Percentiles rank a stretch among this genome's conserved stretches.
phyloP scores from a whole-genome alignment of 2,113 vertebrate species.

The Xerus inauris region DNA sequence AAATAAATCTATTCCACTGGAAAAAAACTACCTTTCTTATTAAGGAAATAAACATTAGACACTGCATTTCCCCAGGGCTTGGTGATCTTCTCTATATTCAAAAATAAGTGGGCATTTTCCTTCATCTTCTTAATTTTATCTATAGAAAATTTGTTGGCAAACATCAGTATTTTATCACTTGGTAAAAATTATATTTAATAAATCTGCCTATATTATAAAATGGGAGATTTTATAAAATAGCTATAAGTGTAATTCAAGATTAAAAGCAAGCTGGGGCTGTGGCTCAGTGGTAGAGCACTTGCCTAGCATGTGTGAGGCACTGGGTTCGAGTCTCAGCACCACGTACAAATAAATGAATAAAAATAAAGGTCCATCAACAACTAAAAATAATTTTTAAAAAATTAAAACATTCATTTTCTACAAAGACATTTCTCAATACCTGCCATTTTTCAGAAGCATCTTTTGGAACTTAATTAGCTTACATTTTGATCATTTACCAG shows the following conservation, averaged over 20 bases:
- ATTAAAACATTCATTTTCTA: conserved; percentile 79
- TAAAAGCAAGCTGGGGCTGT: no score
- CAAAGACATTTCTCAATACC: conserved; percentile 64
- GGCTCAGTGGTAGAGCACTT: no score
- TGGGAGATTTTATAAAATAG: conserved; percentile 71
- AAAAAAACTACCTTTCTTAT: not conserved
- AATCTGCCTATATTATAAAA: conserved; percentile 69
- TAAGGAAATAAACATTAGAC: conserved; percentile 11
- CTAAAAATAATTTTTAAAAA: no score
- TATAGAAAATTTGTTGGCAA: conserved; percentile 69
- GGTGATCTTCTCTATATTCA: conserved; percentile 11
- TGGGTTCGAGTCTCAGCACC: no score
- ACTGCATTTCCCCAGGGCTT: not conserved
- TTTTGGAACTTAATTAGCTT: conserved; percentile 80
- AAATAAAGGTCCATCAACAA: no score
- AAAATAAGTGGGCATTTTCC: conserved; percentile 5
- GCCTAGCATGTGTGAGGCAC: no score
- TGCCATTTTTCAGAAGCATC: conserved; percentile 76
- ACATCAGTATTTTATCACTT: conserved; percentile 74
- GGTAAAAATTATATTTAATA: conserved; percentile 76
- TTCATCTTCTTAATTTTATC: conserved; percentile 64
- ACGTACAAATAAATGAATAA: no score
- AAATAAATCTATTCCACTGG: not conserved
- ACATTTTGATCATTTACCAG: conserved; percentile 66
- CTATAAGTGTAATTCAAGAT: conserved; percentile 78